Evolutionary conservation across 1,140 invertebrate species (phyloP).

Genomic region (Drosophila bocki): DNA sequence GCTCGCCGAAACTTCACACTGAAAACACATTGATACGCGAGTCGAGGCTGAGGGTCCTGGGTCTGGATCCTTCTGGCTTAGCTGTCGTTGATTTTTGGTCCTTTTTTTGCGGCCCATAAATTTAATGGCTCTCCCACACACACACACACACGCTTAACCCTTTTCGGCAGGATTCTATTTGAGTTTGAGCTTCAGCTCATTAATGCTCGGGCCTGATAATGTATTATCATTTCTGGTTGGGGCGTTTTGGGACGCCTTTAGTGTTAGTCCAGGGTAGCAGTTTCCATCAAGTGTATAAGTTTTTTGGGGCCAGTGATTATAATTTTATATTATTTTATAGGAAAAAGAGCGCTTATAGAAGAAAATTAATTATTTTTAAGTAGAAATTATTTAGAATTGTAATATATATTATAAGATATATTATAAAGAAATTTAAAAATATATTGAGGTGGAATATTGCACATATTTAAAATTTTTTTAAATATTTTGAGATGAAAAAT

Average conservation of each 20-base stretch:
- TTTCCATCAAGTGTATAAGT: slow-evolving; percentile 6
- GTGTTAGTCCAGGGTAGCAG: slow-evolving; percentile 32
- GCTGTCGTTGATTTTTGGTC: slow-evolving; percentile 73
- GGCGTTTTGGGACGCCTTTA: slow-evolving; percentile 20
- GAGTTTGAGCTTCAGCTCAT: slow-evolving; percentile 61
- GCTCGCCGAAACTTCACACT: slow-evolving; percentile 35
- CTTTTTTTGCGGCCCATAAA: slow-evolving; percentile 77
- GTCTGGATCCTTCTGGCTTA: slow-evolving; percentile 37
- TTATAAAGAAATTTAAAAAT: background rate
- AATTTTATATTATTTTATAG: background rate
- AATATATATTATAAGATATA: too few species aligned
- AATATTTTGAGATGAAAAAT: background rate
- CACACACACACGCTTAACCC: slow-evolving; percentile 32
- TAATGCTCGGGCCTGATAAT: slow-evolving; percentile 66
- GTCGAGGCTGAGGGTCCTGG: background rate
- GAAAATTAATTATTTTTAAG: background rate
- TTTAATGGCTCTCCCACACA: slow-evolving; percentile 62
- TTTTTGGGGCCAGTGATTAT: background rate
- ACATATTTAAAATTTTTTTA: background rate
- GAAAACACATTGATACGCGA: slow-evolving; percentile 38
- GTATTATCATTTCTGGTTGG: slow-evolving; percentile 60
- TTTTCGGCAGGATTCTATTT: slow-evolving; percentile 43
- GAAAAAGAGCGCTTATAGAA: background rate
- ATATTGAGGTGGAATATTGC: background rate
- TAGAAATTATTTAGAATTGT: background rate